A percentile compares a stretch with the other conserved stretches of the same genome.
These are phyloP conservation scores for Sthenelais limicola DNA, from an alignment of 2,888 invertebrate species.

Conservation along the genomic window DNA sequence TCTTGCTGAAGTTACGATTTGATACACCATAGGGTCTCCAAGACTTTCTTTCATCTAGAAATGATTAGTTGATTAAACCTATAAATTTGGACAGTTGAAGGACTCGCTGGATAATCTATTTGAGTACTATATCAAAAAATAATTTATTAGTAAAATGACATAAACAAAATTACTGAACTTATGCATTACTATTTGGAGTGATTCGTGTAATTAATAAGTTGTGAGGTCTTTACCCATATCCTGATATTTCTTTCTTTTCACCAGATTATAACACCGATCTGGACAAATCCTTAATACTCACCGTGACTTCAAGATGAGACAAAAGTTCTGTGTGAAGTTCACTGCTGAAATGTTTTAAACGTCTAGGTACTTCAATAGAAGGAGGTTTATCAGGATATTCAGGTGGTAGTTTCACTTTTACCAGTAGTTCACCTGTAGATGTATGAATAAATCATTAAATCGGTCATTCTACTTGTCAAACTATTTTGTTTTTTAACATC, in stretches of 20 bases:
- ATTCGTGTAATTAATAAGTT: no score
- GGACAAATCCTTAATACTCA: background rate
- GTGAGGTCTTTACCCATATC: no score
- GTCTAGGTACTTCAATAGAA: constrained; percentile 5
- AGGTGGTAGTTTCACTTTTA: constrained; percentile 30
- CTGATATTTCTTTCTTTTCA: background rate
- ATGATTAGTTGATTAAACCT: no score
- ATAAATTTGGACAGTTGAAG: no score
- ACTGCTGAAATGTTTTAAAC: background rate
- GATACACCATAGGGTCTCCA: constrained; percentile 14
- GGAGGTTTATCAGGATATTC: constrained; percentile 12
- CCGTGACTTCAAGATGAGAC: constrained; percentile 8
- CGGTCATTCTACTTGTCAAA: no score
- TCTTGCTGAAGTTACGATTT: background rate
- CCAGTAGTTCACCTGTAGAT: constrained; percentile 18
- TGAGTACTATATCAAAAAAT: no score
- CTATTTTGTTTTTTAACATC: no score
- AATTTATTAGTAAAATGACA: no score
- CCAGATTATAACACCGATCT: background rate
- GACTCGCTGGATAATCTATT: no score
- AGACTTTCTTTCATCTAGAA: background rate
- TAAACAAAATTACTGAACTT: background rate
- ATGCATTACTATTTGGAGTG: background rate
- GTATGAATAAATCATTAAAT: background rate
- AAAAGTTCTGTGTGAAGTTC: background rate